Percentiles rank a stretch among this genome's conserved stretches.
Conservation (phyloP, 2,113 vertebrate species). For the Centrocercus urophasianus region DNA sequence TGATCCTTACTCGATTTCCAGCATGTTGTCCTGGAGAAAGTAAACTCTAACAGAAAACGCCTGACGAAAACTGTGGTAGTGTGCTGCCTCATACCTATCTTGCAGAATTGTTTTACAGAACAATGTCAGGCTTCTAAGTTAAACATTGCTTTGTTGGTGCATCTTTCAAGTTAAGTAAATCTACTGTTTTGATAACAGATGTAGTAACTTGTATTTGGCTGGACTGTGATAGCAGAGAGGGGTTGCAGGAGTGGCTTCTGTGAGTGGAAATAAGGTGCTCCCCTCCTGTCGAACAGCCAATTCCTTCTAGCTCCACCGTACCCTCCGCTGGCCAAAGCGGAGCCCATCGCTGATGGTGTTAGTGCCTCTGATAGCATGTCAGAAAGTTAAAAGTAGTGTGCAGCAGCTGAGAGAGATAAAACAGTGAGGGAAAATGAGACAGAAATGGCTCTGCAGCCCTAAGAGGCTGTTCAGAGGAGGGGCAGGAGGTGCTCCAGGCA, state of each 20-base stretch:
- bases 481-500: neutral
- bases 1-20: neutral
- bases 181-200: neutral
- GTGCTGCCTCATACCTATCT: accelerated
- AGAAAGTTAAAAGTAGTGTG: neutral
- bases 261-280: neutral
- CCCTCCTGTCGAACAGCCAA: neutral
- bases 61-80: accelerated
- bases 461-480: neutral
- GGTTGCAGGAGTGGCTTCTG: accelerated
- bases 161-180: neutral
- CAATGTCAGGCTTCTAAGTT: neutral
- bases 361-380: neutral
- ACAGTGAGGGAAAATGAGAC: neutral
- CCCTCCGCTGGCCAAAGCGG: accelerated
- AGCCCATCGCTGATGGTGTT: neutral
- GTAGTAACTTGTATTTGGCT: neutral
- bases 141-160: neutral
- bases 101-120: neutral
- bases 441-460: neutral
- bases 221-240: neutral
- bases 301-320: neutral
- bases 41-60: neutral
- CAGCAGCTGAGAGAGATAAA: neutral
- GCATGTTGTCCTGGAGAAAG: neutral